Evolutionary conservation across 2,113 vertebrate genomes (phyloP).

Genomic region (Phycodurus eques): DNA sequence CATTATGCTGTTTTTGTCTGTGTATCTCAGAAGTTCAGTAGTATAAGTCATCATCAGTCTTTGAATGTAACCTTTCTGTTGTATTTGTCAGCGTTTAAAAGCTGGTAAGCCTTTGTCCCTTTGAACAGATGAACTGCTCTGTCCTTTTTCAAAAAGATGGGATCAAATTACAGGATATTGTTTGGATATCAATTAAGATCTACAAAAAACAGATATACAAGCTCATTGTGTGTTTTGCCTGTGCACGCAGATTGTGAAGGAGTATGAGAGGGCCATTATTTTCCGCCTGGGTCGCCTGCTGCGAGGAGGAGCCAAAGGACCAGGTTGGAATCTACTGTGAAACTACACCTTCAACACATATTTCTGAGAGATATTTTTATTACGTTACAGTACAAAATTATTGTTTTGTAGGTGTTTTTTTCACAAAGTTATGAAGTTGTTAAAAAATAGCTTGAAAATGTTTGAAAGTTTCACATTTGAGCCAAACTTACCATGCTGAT

Average conservation of each 20-base stretch:
- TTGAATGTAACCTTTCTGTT: background rate
- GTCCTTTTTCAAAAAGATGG: background rate
- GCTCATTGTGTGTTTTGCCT: slow-evolving; percentile 9
- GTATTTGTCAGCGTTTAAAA: background rate
- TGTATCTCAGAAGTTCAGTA: background rate
- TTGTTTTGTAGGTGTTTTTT: no score
- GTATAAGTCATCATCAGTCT: background rate
- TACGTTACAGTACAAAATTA: no score
- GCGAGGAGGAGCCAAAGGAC: slow-evolving; percentile 89
- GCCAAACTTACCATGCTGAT: no score
- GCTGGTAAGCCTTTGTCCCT: background rate
- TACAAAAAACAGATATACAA: background rate
- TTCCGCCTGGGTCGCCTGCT: slow-evolving; percentile 91
- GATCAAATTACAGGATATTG: background rate
- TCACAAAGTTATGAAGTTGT: no score
- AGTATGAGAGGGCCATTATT: slow-evolving; percentile 93
- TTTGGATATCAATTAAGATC: background rate
- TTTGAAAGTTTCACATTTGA: no score
- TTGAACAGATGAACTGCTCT: background rate
- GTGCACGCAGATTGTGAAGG: slow-evolving; percentile 85
- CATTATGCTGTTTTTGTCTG: background rate
- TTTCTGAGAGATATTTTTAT: no score
- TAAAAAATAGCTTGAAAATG: no score
- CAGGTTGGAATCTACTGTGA: slow-evolving; percentile 72
- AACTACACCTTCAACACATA: background rate